Conservation (phyloP, 2,797 vertebrate genomes). For the Pseudopleuronectes americanus region DNA sequence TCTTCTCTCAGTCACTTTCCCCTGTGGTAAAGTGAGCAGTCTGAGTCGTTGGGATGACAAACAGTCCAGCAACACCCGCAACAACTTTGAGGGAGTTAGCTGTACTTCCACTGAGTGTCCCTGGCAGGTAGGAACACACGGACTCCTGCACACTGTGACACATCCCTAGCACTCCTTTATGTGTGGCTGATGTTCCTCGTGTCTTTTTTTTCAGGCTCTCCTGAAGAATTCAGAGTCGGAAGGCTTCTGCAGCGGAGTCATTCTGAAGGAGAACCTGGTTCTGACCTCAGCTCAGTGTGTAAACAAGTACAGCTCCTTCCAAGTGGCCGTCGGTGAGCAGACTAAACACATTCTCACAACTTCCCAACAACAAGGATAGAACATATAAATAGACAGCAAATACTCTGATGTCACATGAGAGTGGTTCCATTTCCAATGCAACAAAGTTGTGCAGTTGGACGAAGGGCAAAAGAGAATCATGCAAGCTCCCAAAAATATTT, state of each 20-base stretch:
- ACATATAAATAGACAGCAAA: background rate
- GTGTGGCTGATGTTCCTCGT: background rate
- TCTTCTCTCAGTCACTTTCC: conserved; percentile 47
- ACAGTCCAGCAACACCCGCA: conserved; percentile 49
- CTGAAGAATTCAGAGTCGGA: conserved; percentile 65
- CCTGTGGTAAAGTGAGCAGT: conserved; percentile 77
- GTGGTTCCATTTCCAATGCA: no score
- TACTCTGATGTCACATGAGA: background rate
- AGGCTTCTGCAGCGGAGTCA: conserved; percentile 83
- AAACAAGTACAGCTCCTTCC: conserved; percentile 60
- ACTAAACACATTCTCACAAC: background rate
- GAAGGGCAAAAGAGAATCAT: no score
- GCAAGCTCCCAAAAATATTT: background rate
- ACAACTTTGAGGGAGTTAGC: conserved; percentile 59
- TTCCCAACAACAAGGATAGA: background rate
- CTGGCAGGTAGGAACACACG: conserved; percentile 80
- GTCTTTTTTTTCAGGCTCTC: conserved; percentile 72
- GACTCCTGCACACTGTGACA: background rate
- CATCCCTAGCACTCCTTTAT: background rate
- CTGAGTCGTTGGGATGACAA: conserved; percentile 54
- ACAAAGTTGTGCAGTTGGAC: no score
- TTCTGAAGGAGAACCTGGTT: conserved; percentile 82
- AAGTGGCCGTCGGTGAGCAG: conserved; percentile 81
- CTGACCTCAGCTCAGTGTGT: conserved; percentile 82
- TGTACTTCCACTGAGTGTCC: conserved; percentile 77